Percentiles rank a stretch among this genome's conserved stretches.
These are phyloP conservation scores for Micronisus gabar DNA, from an alignment of 2,113 vertebrate species.

Conservation along the genomic window DNA sequence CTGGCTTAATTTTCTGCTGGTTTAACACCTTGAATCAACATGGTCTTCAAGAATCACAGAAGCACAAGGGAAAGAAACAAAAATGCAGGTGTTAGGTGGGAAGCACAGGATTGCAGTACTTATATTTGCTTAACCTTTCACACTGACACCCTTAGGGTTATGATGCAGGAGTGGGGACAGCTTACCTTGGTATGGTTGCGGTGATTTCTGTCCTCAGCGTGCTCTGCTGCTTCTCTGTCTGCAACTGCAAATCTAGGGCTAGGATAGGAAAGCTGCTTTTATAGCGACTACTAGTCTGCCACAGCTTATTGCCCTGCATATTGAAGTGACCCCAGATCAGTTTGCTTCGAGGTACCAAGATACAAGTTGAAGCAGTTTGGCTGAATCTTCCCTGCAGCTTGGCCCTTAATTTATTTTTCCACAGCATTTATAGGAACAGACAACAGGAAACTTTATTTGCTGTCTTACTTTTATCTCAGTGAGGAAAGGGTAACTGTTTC, in stretches of 20 bases:
- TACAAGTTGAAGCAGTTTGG: background rate
- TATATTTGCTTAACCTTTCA: background rate
- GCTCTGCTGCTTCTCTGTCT: background rate
- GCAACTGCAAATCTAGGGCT: background rate
- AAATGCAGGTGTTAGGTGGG: background rate
- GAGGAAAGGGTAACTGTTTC: background rate
- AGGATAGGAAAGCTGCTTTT: background rate
- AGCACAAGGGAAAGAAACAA: background rate
- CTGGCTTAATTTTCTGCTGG: background rate
- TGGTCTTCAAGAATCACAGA: background rate
- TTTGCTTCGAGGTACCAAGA: background rate
- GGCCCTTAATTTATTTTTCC: too few relatives aligned
- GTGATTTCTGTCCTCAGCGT: background rate
- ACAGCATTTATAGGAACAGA: background rate
- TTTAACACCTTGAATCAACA: background rate
- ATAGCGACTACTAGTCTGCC: background rate
- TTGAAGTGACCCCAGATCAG: background rate
- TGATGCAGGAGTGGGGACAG: background rate
- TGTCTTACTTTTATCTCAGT: background rate
- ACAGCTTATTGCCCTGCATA: background rate
- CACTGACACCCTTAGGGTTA: background rate
- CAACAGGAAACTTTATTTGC: background rate
- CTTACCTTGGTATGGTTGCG: background rate
- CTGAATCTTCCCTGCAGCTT: background rate
- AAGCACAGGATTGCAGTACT: background rate